A percentile compares a stretch with the other conserved stretches of the same genome.
These are phyloP conservation scores for Malurus cyaneus DNA, from an alignment of 2,113 vertebrate species.

Conservation along the genomic window DNA sequence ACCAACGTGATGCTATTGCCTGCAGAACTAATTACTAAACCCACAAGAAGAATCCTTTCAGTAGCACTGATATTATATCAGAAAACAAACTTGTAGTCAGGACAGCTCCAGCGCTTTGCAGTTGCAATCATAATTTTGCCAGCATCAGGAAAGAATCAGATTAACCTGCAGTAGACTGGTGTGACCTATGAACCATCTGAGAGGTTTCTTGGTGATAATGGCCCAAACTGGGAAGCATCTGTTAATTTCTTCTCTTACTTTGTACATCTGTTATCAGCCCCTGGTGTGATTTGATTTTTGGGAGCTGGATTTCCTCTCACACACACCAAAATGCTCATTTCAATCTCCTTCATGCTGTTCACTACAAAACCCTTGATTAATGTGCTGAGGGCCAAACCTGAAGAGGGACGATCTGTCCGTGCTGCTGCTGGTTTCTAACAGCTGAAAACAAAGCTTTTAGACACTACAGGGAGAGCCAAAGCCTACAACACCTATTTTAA, in stretches of 20 bases:
- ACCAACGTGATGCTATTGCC: neutral
- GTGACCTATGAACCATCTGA: neutral
- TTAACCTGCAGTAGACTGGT: neutral
- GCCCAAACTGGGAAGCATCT: slow-evolving; percentile 22
- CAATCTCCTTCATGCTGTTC: slow-evolving; percentile 38
- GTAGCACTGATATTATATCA: neutral
- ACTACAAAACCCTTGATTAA: slow-evolving; percentile 41
- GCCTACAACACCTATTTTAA: neutral
- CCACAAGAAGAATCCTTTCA: neutral
- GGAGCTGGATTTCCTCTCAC: slow-evolving; percentile 53
- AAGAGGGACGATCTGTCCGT: neutral
- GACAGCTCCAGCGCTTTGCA: neutral
- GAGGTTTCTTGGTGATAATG: slow-evolving; percentile 8
- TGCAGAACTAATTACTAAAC: neutral
- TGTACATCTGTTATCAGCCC: slow-evolving; percentile 29
- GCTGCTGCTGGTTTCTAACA: slow-evolving; percentile 36
- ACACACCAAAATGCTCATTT: neutral
- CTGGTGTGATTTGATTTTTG: slow-evolving; percentile 34
- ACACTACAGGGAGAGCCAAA: neutral
- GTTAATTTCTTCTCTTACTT: slow-evolving; percentile 14
- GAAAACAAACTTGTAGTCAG: neutral
- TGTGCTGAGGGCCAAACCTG: neutral
- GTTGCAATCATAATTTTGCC: neutral
- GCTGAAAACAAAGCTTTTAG: slow-evolving; percentile 53
- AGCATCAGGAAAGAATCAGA: neutral